phyloP scores from a whole-genome alignment of 2,113 vertebrate species.

The Bambusicola thoracicus region DNA sequence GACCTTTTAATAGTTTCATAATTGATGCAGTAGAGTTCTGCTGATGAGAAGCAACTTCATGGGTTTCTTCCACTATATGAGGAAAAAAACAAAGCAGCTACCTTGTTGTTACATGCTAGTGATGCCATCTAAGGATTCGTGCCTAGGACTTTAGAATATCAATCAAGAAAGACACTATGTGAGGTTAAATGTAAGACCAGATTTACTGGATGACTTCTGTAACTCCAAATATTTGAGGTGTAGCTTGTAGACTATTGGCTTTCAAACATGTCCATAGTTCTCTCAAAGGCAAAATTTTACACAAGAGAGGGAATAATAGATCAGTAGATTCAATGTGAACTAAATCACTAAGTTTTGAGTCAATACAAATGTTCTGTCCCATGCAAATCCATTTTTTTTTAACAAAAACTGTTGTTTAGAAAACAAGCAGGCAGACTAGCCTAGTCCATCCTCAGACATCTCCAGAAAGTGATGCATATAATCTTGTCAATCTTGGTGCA shows the following conservation, averaged over 20 bases:
- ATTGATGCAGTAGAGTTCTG: neutral
- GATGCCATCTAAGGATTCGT: conserved; percentile 11
- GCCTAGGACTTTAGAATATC: conserved; percentile 14
- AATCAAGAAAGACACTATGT: neutral
- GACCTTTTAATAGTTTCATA: conserved; percentile 30
- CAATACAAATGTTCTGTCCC: neutral
- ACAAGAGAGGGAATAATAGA: neutral
- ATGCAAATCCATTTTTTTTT: neutral
- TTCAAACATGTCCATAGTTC: neutral
- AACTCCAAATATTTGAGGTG: neutral
- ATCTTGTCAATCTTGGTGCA: neutral
- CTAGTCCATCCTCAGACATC: rapidly evolving
- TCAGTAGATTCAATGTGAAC: neutral
- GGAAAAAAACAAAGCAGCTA: neutral
- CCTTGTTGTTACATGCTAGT: conserved; percentile 2
- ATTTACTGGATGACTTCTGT: neutral
- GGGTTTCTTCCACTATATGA: neutral
- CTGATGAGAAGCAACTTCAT: neutral
- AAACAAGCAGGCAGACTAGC: neutral
- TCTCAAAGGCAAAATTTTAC: neutral
- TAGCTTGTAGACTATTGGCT: neutral
- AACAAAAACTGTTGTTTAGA: neutral
- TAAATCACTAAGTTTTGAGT: neutral
- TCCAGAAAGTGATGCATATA: neutral
- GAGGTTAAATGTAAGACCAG: conserved; percentile 7